phyloP scores from a whole-genome alignment of 2,113 vertebrate species.

The Corvus moneduloides region DNA sequence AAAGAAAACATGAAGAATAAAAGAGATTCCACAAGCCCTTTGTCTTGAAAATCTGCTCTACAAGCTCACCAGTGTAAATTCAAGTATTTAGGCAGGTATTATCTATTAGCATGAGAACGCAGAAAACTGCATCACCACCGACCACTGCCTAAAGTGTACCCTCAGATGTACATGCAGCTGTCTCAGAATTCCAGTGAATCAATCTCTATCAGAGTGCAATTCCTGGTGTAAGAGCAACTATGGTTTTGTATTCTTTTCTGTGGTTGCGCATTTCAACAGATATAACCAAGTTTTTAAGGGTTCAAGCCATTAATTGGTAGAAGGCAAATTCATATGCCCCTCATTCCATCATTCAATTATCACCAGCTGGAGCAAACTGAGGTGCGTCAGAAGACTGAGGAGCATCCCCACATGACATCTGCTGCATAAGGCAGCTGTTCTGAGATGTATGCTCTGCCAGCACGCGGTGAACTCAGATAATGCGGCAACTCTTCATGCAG shows the following conservation, averaged over 20 bases:
- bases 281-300: neutral
- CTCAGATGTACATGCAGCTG: neutral
- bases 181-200: neutral
- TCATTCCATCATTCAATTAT: neutral
- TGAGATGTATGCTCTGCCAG: neutral
- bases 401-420: neutral
- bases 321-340: neutral
- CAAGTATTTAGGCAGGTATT: neutral
- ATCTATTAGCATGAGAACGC: neutral
- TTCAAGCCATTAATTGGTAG: neutral
- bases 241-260: neutral
- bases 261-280: neutral
- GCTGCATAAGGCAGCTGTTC: neutral
- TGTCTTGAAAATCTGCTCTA: neutral
- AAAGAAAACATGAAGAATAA: neutral
- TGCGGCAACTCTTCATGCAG: neutral
- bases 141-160: neutral
- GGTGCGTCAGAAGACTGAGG: neutral
- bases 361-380: neutral
- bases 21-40: neutral
- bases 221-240: neutral
- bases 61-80: neutral
- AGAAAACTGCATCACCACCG: neutral
- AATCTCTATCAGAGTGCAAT: neutral
- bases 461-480: neutral